A percentile compares a stretch with the other conserved stretches of the same genome.
Evolutionary conservation across 2,797 vertebrate genomes (phyloP).

Genomic region (Tangara arthus): DNA sequence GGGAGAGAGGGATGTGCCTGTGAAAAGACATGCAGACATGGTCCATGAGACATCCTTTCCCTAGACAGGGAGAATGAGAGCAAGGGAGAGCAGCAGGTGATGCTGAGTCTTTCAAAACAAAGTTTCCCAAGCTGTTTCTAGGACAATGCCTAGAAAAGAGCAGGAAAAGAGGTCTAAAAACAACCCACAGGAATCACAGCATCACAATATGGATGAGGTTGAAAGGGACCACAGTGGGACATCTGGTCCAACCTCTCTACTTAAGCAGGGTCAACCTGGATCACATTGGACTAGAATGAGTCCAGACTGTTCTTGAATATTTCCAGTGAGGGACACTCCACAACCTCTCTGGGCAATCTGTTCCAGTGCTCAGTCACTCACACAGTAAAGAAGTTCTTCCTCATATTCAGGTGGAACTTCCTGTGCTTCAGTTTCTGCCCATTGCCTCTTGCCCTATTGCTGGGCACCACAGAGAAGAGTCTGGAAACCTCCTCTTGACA

Average conservation of each 20-base stretch:
- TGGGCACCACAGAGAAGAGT: not conserved
- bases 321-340: not conserved
- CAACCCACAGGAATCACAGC: not conserved
- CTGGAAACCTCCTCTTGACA: fast-evolving
- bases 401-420: not conserved
- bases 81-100: not conserved
- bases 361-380: not conserved
- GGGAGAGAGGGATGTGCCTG: not conserved
- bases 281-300: no score
- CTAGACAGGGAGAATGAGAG: not conserved
- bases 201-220: not conserved
- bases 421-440: not conserved
- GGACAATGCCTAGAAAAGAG: not conserved
- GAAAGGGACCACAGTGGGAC: fast-evolving
- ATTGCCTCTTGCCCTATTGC: not conserved
- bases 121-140: not conserved
- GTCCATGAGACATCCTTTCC: not conserved
- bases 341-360: not conserved
- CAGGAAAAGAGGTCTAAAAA: not conserved
- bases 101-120: not conserved
- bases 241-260: not conserved
- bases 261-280: not conserved
- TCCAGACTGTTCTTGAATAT: not conserved
- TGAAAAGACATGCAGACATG: not conserved
- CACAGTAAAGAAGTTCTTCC: not conserved